Evolutionary conservation across 2,888 invertebrate genomes (phyloP).

Genomic region (Agapetus fuscipes): DNA sequence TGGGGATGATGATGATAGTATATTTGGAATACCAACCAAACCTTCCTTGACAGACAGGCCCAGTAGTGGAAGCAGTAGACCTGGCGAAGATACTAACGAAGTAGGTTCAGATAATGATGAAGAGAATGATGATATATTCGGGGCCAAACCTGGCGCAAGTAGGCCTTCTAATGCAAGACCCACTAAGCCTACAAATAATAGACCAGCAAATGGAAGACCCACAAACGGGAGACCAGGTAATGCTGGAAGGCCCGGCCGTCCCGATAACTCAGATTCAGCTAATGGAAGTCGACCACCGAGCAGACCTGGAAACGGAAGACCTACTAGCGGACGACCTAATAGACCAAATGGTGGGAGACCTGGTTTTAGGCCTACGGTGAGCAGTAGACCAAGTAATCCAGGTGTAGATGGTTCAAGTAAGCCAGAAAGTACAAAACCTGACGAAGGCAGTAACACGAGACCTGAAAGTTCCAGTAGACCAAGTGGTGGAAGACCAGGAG

Average conservation of each 20-base stretch:
- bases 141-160: no score
- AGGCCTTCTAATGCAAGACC: no score
- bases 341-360: conserved; percentile 10
- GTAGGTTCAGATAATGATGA: conserved; percentile 6
- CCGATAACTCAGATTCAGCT: no score
- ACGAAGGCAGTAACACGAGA: conserved; percentile 14
- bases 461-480: conserved; percentile 6
- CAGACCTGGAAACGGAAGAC: no score
- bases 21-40: conserved; percentile 16
- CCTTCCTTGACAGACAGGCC: conserved; percentile 12
- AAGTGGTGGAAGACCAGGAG: conserved; percentile 16
- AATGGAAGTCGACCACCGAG: no score
- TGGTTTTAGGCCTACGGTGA: conserved; percentile 9
- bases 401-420: conserved; percentile 3
- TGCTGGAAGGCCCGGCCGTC: conserved; percentile 10
- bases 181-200: no score
- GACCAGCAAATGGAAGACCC: conserved; percentile 17
- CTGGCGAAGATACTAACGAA: conserved; percentile 15
- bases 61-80: conserved; percentile 16
- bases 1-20: conserved; percentile 13
- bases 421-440: no score
- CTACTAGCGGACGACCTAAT: conserved; percentile 4
- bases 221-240: conserved; percentile 3
- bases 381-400: conserved; percentile 2
- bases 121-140: conserved; percentile 19